Evolutionary conservation across 2,113 vertebrate species (phyloP), one percentile per base, ranked within the genome.

Genomic region (Pelvicachromis taeniatus): DNA sequence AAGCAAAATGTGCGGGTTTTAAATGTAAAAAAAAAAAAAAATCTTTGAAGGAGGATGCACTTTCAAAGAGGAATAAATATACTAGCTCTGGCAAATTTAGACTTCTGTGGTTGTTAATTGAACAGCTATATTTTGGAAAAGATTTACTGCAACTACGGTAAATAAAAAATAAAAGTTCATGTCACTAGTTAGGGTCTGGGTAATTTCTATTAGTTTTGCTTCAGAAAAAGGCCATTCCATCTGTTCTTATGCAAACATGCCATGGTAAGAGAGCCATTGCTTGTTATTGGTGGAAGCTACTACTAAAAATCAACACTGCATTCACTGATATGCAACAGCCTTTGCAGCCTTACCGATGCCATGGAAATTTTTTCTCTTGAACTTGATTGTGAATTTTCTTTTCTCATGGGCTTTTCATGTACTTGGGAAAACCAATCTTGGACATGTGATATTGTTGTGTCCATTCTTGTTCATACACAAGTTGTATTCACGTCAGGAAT

Each of bases 311-410:
- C 90, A 87, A 83, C 91, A 92, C 84, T 80, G 88, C 92, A 95
- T 88, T 92, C 89, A 86, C 33, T 82, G 53, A 86, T 80, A 17
- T 86, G 77, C 85, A 91, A 88, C 45, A 87, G n/a, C 50, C 86
- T 78, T 31, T 45, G 82, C 84, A 85, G 77, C 91, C 95, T 95
- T 95, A 95, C 95, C 94, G 33, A 84, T 65, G 90, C 61, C 73
- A 77, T 35, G 78, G 85, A 78, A 61, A 40, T 31, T 82, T 73
- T 88, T 78, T 63, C 80, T 90, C 82, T 78, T 12, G 54, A 90
- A 83, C 61, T 68, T 54, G 59, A 12, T 87, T 68, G 55, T 73
- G 77, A 90, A 82, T 90, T 88, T 84, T 83, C 87, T 91, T 84
- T 84, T 85, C 83, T 85, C 83, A 70, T 45, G 40, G 1, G 35